Evolutionary conservation across 2,888 invertebrate species (phyloP).

Genomic region (Uloborus plumipes): DNA sequence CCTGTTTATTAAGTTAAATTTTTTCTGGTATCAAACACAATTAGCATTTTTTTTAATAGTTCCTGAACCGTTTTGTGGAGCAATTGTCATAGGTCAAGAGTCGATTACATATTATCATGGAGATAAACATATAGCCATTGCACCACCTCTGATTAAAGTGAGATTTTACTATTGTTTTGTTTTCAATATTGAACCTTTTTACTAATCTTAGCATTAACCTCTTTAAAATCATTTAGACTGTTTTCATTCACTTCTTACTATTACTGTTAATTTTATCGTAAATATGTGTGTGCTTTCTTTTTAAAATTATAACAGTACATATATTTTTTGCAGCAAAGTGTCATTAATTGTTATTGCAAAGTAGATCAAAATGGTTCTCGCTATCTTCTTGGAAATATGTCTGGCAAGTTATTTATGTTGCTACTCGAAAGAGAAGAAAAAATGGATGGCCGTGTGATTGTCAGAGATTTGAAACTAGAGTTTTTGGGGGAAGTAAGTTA

Average conservation of each 20-base stretch:
- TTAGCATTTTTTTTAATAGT: slow-evolving; percentile 73
- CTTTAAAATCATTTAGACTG: not conserved
- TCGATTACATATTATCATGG: slow-evolving; percentile 97
- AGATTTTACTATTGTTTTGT: slow-evolving; percentile 33
- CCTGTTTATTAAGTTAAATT: too few relatives aligned
- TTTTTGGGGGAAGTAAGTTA: slow-evolving; percentile 78
- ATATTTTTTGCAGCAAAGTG: slow-evolving; percentile 78
- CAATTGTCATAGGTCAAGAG: slow-evolving; percentile 96
- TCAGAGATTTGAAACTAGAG: slow-evolving; percentile 94
- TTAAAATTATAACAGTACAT: not conserved
- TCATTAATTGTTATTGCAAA: slow-evolving; percentile 93
- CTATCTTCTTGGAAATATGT: slow-evolving; percentile 93
- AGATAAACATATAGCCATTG: slow-evolving; percentile 88
- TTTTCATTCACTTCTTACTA: not conserved
- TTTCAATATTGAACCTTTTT: not conserved
- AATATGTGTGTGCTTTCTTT: not conserved
- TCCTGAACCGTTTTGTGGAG: slow-evolving; percentile 94
- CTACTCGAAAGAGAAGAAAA: slow-evolving; percentile 88
- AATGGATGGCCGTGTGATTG: slow-evolving; percentile 81
- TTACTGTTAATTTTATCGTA: not conserved
- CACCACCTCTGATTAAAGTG: slow-evolving; percentile 93
- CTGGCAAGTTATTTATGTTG: slow-evolving; percentile 94
- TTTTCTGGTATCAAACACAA: too few relatives aligned
- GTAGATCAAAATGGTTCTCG: slow-evolving; percentile 91
- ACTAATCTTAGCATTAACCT: not conserved